phyloP scores from a whole-genome alignment of 2,888 invertebrate species.

The Platycnemis pennipes region DNA sequence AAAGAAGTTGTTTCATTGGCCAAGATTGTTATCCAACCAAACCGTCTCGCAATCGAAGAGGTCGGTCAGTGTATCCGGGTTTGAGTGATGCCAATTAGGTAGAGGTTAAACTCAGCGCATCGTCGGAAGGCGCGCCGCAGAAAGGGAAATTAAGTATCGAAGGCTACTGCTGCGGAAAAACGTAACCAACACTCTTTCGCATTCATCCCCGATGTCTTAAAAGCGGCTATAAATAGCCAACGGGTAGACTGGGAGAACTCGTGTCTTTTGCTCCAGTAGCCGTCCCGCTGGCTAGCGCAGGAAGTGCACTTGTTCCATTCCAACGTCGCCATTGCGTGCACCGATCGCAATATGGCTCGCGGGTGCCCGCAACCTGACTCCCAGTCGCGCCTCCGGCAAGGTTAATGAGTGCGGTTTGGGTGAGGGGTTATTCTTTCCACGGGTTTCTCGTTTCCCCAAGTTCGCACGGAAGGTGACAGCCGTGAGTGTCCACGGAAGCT shows the following conservation, averaged over 20 bases:
- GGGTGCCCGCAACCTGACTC: not conserved
- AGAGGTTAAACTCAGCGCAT: not conserved
- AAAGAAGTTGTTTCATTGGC: not conserved
- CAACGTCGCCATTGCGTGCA: not conserved
- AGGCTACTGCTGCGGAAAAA: not conserved
- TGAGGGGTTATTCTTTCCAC: conserved; percentile 1
- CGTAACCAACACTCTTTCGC: not conserved
- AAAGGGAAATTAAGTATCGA: not conserved
- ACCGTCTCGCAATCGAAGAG: not conserved
- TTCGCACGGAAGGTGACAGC: conserved; percentile 22
- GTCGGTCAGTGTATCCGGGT: not conserved
- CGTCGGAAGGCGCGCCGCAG: not conserved
- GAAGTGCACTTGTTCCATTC: not conserved
- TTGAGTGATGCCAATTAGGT: not conserved
- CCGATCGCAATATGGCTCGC: not conserved
- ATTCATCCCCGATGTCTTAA: not conserved
- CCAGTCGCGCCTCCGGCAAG: not conserved
- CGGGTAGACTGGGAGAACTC: not conserved
- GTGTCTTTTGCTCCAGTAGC: not conserved
- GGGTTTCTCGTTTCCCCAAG: not conserved
- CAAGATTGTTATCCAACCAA: not conserved
- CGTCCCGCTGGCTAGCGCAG: not conserved
- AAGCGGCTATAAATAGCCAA: not conserved
- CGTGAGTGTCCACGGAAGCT: conserved; percentile 3
- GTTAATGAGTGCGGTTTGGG: conserved; percentile 27